These are phyloP conservation scores for Aphelocoma californica DNA, from an alignment of 2,797 vertebrate species.

Conservation along the genomic window DNA sequence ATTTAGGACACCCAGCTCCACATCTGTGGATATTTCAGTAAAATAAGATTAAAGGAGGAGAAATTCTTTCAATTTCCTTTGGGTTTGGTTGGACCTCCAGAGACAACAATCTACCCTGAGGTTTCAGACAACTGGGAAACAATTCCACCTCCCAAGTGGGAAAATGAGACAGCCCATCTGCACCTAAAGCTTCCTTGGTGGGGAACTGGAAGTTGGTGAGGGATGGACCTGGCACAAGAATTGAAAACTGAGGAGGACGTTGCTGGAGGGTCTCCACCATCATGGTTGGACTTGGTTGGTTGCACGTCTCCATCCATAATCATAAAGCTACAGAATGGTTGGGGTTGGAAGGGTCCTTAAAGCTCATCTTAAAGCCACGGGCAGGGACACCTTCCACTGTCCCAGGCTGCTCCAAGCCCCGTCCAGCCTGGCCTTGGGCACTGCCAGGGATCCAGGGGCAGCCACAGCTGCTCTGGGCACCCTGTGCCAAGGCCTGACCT, in stretches of 20 bases:
- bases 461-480: background rate
- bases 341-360: background rate
- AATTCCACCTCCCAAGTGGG: background rate
- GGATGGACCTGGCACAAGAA: background rate
- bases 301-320: background rate
- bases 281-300: background rate
- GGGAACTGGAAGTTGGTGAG: background rate
- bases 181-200: accelerated
- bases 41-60: slow-evolving; percentile 16
- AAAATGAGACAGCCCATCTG: background rate
- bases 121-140: accelerated
- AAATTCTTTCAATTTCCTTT: background rate
- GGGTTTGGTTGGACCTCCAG: background rate
- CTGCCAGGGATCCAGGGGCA: background rate
- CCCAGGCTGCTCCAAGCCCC: background rate
- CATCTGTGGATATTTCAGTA: slow-evolving; percentile 2
- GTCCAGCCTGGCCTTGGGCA: background rate
- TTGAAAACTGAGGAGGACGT: accelerated
- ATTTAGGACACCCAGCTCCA: background rate
- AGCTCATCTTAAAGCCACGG: background rate
- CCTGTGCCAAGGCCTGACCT: background rate
- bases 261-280: background rate
- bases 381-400: background rate
- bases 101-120: background rate
- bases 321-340: background rate